Conservation (phyloP, 2,113 vertebrate species). For the Gymnorhina tibicen region DNA sequence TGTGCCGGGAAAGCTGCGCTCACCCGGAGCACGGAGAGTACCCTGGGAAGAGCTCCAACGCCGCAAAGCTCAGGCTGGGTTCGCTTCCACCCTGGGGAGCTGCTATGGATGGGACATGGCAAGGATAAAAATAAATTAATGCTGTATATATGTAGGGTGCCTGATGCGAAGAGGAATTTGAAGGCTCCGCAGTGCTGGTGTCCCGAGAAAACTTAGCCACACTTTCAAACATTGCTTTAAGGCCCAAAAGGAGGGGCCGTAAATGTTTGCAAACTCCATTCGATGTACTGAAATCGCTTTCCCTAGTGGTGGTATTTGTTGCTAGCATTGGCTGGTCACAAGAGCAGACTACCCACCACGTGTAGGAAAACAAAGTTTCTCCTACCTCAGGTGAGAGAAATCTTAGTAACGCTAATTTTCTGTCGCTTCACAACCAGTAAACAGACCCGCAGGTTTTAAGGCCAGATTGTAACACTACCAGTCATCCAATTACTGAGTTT, state of each 20-base stretch:
- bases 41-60: background rate
- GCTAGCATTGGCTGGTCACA: background rate
- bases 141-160: rapidly evolving
- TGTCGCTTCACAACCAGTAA: background rate
- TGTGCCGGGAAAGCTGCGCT: rapidly evolving
- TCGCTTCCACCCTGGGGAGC: background rate
- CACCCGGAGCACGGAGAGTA: rapidly evolving
- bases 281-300: background rate
- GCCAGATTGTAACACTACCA: background rate
- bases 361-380: background rate
- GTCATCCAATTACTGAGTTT: background rate
- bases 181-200: background rate
- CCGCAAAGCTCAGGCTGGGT: rapidly evolving
- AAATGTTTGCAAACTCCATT: background rate
- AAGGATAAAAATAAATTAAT: rapidly evolving
- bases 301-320: background rate
- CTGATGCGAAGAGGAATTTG: background rate
- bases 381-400: background rate
- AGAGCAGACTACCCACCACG: rapidly evolving
- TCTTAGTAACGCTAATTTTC: background rate
- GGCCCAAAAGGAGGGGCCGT: background rate
- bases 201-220: rapidly evolving
- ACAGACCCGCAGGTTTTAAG: background rate
- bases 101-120: rapidly evolving
- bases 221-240: background rate